Evolutionary conservation across 2,888 invertebrate genomes (phyloP).

Genomic region (Monopis laevigella): DNA sequence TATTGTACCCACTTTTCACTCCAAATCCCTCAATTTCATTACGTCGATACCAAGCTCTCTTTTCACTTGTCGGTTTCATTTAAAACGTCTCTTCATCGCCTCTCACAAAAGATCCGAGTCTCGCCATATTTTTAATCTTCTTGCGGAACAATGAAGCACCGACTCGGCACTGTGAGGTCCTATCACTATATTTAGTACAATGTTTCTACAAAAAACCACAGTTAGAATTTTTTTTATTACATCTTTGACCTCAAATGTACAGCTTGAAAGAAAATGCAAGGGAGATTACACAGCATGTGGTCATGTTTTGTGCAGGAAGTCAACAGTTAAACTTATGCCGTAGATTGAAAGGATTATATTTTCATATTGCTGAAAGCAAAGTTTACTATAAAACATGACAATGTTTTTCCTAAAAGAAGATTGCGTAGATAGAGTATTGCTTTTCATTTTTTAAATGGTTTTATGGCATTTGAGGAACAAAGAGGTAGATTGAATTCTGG

Average conservation of each 20-base stretch:
- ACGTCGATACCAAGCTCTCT: conserved; percentile 27
- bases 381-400: conserved; percentile 13
- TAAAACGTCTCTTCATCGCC: conserved; percentile 30
- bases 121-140: conserved; percentile 38
- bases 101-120: conserved; percentile 28
- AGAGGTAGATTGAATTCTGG: no score
- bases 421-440: no score
- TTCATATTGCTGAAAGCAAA: conserved; percentile 18
- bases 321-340: conserved; percentile 16
- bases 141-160: conserved; percentile 27
- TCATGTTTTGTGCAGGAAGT: background rate
- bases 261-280: background rate
- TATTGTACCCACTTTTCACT: no score
- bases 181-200: conserved; percentile 5
- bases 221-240: background rate
- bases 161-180: conserved; percentile 7
- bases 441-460: no score
- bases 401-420: no score
- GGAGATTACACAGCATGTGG: background rate
- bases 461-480: no score
- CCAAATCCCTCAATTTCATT: conserved; percentile 9
- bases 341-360: conserved; percentile 17
- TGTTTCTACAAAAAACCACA: conserved; percentile 1
- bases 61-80: conserved; percentile 31
- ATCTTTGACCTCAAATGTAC: background rate